Evolutionary conservation across 2,888 invertebrate genomes (phyloP).

Genomic region (Frankliniella fusca): DNA sequence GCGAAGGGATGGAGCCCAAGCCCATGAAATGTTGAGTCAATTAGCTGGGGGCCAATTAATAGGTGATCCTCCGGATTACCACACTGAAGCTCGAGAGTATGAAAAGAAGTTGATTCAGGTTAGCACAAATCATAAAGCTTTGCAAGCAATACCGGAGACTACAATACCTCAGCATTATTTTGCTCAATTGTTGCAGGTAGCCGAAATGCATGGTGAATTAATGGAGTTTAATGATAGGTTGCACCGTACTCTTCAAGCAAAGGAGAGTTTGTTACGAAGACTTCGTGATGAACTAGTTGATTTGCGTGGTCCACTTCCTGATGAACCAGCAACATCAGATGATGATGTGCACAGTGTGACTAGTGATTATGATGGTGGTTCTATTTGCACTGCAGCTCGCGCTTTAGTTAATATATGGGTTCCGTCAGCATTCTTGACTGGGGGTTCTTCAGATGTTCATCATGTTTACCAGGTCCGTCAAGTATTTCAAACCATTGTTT

Average conservation of each 20-base stretch:
- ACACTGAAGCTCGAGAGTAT: conserved; percentile 71
- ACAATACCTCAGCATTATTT: neutral
- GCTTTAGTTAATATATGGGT: conserved; percentile 76
- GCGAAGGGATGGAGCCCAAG: conserved; percentile 53
- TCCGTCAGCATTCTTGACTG: conserved; percentile 77
- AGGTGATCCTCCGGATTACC: conserved; percentile 51
- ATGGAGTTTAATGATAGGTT: conserved; percentile 87
- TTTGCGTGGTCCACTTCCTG: conserved; percentile 59
- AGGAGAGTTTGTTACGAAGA: conserved; percentile 57
- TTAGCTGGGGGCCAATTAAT: conserved; percentile 45
- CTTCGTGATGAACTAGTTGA: conserved; percentile 62
- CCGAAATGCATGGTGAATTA: conserved; percentile 90
- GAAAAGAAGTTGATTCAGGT: conserved; percentile 84
- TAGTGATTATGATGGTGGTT: conserved; percentile 3
- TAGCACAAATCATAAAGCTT: conserved; percentile 34
- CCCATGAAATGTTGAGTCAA: conserved; percentile 45
- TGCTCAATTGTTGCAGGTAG: conserved; percentile 57
- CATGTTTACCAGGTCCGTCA: conserved; percentile 80
- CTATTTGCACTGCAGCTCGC: conserved; percentile 45
- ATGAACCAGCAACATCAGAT: conserved; percentile 48
- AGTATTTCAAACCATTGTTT: too few relatives aligned
- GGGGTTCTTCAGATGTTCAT: conserved; percentile 67
- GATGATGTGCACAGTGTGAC: conserved; percentile 44
- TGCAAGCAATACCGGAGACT: conserved; percentile 1
- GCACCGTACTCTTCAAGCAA: conserved; percentile 63